Base-by-base conservation (phyloP, 1,140 invertebrate species). In the Trachelipus rathkii region DNA sequence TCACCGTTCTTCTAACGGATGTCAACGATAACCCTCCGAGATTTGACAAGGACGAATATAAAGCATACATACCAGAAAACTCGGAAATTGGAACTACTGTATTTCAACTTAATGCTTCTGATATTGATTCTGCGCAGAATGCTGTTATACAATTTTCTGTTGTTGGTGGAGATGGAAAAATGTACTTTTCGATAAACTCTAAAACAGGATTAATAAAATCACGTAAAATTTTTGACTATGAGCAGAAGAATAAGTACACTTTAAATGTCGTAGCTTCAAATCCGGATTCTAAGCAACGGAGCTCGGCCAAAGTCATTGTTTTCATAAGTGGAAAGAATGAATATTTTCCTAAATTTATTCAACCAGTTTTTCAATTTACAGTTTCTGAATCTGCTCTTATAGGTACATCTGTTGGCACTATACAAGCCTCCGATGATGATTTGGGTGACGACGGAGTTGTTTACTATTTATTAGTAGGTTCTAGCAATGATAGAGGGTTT, bases 401-500 rank as follows among this genome's bases (percentile, higher is more conserved):
- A 11, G 95, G 95, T 9, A 93, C 92, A 6, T 89, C 89, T 23
- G 91, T 98, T 24, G 95, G 95, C 7, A 87, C 89, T 19, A 91
- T 98, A 45, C 90, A 92, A 85, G 96, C 96, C 0, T 93, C 92
- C 0, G 96, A 98, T 84, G 90, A 93, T 83, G 96, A 98, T 84
- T 88, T 89, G 24, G 96, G 96, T n/a, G 90, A 90, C 44, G 96
- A 98, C 86, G 95, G 96, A 0, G 89, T 91, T 75, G 92, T 98
- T 8, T 95, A 92, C 83, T 98, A 97, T 84, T 88, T 95, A 4
- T 91, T 98, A 81, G 92, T 97, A 21, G 95, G 95, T 11, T 93
- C 93, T 0, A 96, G 94, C 81, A 97, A 97, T 84, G 92, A 95
- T 80, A 91, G 91, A 82, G 95, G 96, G 0, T 97, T 98, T 85